Evolutionary conservation across 2,797 vertebrate species (phyloP).

Genomic region (Macropus fuliginosus): DNA sequence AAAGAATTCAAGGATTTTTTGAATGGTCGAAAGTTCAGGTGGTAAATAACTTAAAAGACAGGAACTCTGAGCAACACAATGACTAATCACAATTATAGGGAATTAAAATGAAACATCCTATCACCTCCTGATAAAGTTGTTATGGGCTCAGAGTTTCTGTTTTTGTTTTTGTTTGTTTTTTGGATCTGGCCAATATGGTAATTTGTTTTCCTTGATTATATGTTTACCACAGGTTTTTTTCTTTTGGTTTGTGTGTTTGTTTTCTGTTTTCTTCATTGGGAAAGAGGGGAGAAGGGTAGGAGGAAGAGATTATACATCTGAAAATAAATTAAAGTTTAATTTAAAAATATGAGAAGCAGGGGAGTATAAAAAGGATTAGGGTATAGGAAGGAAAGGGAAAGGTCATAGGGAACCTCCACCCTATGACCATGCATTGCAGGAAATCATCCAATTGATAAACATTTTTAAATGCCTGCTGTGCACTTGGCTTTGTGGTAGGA

Average conservation of each 20-base stretch:
- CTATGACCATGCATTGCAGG: no score
- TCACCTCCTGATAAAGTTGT: background rate
- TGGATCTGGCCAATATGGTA: background rate
- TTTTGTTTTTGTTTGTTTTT: background rate
- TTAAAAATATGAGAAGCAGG: background rate
- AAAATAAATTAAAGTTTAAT: background rate
- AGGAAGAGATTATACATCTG: background rate
- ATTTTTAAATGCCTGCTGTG: no score
- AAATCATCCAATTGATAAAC: no score
- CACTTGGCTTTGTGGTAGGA: no score
- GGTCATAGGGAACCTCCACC: no score
- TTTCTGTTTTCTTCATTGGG: background rate
- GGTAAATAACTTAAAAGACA: background rate
- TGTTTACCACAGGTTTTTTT: background rate
- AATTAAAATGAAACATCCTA: background rate
- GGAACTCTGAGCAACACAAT: background rate
- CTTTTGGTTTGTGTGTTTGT: background rate
- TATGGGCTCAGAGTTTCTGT: background rate
- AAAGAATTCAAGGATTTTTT: background rate
- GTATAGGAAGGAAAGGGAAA: background rate
- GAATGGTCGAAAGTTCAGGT: background rate
- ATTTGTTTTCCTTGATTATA: background rate
- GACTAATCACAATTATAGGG: background rate
- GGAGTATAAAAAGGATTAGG: background rate
- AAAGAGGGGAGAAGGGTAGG: background rate